Percentiles rank a stretch among this genome's conserved stretches.
Conservation (phyloP, 2,113 vertebrate species). For the Cyprinodon brontotheroides region DNA sequence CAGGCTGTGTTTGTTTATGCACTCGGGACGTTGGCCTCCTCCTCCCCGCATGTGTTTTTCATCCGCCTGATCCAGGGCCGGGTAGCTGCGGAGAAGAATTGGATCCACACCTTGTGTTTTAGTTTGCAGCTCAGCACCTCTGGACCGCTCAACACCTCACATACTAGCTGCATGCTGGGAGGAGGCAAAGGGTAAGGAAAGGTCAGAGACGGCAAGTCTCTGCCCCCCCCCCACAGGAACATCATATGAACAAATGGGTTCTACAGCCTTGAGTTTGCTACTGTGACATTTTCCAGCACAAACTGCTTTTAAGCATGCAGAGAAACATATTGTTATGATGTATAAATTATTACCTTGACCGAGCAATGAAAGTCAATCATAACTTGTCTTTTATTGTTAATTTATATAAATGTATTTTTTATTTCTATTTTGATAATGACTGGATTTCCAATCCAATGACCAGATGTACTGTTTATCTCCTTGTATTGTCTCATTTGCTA, state of each 20-base stretch:
- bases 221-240: constrained; percentile 17
- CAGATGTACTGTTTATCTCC: constrained; percentile 80
- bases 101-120: not conserved
- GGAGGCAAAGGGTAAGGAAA: constrained; percentile 14
- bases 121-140: not conserved
- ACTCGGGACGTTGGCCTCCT: not conserved
- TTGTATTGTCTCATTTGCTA: constrained; percentile 77
- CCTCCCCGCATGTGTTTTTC: not conserved
- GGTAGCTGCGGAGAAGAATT: too few species aligned
- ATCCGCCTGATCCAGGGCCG: not conserved
- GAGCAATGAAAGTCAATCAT: constrained; percentile 70
- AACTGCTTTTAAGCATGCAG: constrained; percentile 50
- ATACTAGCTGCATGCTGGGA: not conserved
- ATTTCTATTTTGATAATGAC: constrained; percentile 75
- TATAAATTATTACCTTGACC: constrained; percentile 82
- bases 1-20: not conserved
- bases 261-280: constrained; percentile 41
- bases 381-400: constrained; percentile 80
- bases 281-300: constrained; percentile 64
- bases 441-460: constrained; percentile 85
- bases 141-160: not conserved
- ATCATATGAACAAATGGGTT: constrained; percentile 35
- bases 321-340: constrained; percentile 69
- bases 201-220: constrained; percentile 11
- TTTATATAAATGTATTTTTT: constrained; percentile 78